Percentiles rank a stretch among this genome's conserved stretches.
phyloP scores from a whole-genome alignment of 2,113 vertebrate species.

The Phaetusa simplex region DNA sequence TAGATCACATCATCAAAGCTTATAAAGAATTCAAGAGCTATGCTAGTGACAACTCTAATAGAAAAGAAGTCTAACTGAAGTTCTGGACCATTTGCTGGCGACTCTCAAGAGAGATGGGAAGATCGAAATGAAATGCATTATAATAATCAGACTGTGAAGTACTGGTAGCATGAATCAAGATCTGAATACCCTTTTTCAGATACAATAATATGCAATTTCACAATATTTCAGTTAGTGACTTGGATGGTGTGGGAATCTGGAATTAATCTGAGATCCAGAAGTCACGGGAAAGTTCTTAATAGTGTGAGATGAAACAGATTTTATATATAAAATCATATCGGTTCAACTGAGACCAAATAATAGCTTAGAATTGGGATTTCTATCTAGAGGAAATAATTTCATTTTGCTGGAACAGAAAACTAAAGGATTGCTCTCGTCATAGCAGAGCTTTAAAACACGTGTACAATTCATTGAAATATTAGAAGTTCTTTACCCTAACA shows the following conservation, averaged over 20 bases:
- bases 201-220: neutral
- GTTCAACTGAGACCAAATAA: neutral
- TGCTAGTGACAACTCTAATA: constrained; percentile 16
- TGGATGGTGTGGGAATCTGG: neutral
- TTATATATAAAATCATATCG: neutral
- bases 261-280: constrained; percentile 42
- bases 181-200: constrained; percentile 33
- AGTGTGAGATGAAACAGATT: neutral
- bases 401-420: neutral
- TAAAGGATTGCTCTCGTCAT: neutral
- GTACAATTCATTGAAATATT: neutral
- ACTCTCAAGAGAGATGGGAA: constrained; percentile 50
- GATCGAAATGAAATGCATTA: constrained; percentile 46
- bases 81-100: constrained; percentile 49
- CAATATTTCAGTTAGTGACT: constrained; percentile 13
- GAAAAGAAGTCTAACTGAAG: constrained; percentile 46
- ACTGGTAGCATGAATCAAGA: constrained; percentile 24
- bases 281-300: neutral
- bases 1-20: neutral
- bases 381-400: neutral
- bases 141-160: constrained; percentile 58
- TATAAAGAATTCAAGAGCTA: constrained; percentile 47
- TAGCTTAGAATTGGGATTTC: neutral
- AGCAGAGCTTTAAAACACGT: neutral
- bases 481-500: neutral